A percentile compares a stretch with the other conserved stretches of the same genome.
Evolutionary conservation across 2,888 invertebrate species (phyloP).

Genomic region (Thecocarcelia acutangulata): DNA sequence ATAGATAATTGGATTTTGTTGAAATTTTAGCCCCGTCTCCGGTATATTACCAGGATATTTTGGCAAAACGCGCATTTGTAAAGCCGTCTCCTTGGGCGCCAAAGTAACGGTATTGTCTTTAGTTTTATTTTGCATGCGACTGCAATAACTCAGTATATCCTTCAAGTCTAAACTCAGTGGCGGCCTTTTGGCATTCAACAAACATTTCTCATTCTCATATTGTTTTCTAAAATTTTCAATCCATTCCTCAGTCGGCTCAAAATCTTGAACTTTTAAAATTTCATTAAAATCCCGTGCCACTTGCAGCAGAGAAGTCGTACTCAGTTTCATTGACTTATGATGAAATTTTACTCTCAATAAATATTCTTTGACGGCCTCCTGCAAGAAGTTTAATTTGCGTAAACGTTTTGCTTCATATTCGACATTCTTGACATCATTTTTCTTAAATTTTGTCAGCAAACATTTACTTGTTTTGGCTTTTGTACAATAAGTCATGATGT

Average conservation of each 20-base stretch:
- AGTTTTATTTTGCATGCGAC: conserved; percentile 74
- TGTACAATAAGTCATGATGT: conserved; percentile 77
- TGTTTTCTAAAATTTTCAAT: conserved; percentile 74
- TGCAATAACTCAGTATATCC: conserved; percentile 77
- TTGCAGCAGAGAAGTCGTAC: conserved; percentile 72
- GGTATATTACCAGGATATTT: conserved; percentile 23
- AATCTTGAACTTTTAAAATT: conserved; percentile 77
- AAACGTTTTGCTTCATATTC: conserved; percentile 75
- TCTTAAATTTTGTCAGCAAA: conserved; percentile 24
- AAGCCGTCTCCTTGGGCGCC: conserved; percentile 71
- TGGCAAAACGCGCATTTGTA: conserved; percentile 61
- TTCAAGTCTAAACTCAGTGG: conserved; percentile 76
- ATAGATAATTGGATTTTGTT: conserved; percentile 61
- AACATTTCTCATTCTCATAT: conserved; percentile 70
- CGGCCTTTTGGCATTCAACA: conserved; percentile 61
- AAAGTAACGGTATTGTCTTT: conserved; percentile 71
- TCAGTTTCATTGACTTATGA: conserved; percentile 72
- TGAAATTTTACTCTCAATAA: conserved; percentile 77
- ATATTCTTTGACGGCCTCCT: conserved; percentile 77
- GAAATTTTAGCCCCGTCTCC: conserved; percentile 62
- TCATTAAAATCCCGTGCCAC: conserved; percentile 75
- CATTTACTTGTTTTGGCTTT: conserved; percentile 40
- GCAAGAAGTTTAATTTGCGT: conserved; percentile 77
- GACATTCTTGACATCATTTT: conserved; percentile 71
- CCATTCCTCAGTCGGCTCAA: conserved; percentile 76